phyloP scores from a whole-genome alignment of 2,797 vertebrate genomes.

The Odontamblyopus rebecca region DNA sequence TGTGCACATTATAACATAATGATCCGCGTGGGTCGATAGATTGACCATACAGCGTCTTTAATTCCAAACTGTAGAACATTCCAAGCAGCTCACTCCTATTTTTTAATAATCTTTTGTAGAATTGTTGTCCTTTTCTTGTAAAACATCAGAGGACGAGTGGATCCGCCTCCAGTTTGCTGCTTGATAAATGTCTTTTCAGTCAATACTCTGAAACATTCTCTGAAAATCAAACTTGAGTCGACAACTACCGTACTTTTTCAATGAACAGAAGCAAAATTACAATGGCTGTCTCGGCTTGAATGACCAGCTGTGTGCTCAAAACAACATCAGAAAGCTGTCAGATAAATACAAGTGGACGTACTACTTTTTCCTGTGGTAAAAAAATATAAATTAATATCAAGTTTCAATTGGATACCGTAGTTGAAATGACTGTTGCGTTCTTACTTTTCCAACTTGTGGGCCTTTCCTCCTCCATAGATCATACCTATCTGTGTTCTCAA shows the following conservation, averaged over 20 bases:
- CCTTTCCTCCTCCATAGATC: constrained; percentile 54
- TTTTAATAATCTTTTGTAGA: not conserved
- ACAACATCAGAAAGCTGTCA: constrained; percentile 51
- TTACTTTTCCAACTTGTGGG: constrained; percentile 51
- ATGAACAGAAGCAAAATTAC: not conserved
- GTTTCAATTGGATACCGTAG: constrained; percentile 35
- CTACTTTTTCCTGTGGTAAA: constrained; percentile 42
- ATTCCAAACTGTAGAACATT: too few relatives aligned
- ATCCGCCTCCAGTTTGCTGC: not conserved
- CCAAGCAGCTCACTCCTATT: not conserved
- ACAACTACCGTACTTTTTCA: not conserved
- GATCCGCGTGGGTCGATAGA: too few relatives aligned
- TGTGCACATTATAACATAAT: too few relatives aligned
- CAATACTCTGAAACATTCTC: not conserved
- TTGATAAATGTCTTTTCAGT: not conserved
- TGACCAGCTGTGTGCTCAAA: constrained; percentile 24
- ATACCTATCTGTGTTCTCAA: constrained; percentile 63
- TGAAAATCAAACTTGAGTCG: not conserved
- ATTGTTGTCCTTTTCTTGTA: not conserved
- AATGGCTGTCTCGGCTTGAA: not conserved
- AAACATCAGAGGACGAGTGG: not conserved
- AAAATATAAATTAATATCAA: constrained; percentile 39
- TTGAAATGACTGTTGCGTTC: constrained; percentile 26
- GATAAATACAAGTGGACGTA: constrained; percentile 43
- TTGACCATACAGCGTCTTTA: too few relatives aligned